These are phyloP conservation scores for Cherax destructor DNA, from an alignment of 1,140 invertebrate species.

Conservation along the genomic window DNA sequence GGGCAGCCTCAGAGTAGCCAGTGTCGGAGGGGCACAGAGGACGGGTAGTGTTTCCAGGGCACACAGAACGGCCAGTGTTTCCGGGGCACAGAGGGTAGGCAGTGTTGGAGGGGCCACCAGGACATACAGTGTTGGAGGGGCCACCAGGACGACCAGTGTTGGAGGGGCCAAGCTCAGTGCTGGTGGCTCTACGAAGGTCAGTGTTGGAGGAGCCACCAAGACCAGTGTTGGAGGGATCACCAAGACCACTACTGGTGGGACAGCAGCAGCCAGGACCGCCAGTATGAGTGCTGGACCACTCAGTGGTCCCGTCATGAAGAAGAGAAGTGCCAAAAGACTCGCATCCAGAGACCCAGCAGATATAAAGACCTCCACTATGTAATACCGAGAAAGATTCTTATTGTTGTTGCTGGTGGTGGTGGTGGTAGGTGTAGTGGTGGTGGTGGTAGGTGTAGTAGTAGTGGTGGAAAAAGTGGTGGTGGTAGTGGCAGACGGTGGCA, in stretches of 20 bases:
- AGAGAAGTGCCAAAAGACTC: not conserved
- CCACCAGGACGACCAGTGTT: not conserved
- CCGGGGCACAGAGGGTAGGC: not conserved
- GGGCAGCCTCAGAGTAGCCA: not conserved
- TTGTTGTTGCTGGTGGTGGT: too few species aligned
- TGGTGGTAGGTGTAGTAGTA: too few species aligned
- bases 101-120: not conserved
- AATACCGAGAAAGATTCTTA: not conserved
- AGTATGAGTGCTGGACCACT: not conserved
- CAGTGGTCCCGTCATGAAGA: not conserved
- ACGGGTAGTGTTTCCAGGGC: not conserved
- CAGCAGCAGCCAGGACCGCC: not conserved
- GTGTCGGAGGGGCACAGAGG: not conserved
- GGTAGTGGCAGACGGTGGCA: too few species aligned
- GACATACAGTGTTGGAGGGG: not conserved
- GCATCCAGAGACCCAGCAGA: not conserved
- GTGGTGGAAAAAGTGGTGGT: too few species aligned
- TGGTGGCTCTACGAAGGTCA: not conserved
- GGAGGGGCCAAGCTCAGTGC: not conserved
- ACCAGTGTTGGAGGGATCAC: not conserved
- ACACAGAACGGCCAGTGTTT: not conserved
- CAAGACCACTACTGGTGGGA: not conserved
- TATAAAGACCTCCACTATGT: constrained; percentile 53
- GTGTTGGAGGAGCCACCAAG: not conserved
- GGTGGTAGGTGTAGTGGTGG: too few species aligned